Evolutionary conservation across 1,140 invertebrate genomes (phyloP).

Genomic region (Formica selysi): DNA sequence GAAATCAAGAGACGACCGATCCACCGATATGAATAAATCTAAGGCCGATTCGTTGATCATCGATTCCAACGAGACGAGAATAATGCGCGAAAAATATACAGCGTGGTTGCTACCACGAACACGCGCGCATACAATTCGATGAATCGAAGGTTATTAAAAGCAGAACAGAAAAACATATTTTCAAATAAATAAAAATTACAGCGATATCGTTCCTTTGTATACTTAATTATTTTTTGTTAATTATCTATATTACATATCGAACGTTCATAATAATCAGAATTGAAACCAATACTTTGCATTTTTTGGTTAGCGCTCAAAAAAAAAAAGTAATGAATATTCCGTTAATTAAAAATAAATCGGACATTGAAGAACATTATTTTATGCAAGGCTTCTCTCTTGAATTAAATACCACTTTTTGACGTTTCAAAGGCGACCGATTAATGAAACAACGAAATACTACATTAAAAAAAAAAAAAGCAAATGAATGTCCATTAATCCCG

Average conservation of each 20-base stretch:
- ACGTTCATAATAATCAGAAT: neutral
- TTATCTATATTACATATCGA: slow-evolving; percentile 6
- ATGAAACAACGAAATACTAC: neutral
- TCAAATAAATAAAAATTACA: neutral
- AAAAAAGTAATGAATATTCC: neutral
- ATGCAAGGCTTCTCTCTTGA: too few relatives aligned
- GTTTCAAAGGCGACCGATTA: neutral
- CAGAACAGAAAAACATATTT: neutral
- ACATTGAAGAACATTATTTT: slow-evolving; percentile 15
- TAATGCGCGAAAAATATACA: slow-evolving; percentile 33
- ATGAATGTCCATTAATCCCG: slow-evolving; percentile 5
- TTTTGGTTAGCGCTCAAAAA: neutral
- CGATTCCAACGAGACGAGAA: slow-evolving; percentile 22
- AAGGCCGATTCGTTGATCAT: slow-evolving; percentile 24
- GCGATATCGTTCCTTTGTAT: too few relatives aligned
- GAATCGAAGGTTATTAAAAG: neutral
- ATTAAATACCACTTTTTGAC: neutral
- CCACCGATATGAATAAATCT: slow-evolving; percentile 42
- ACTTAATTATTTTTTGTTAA: slow-evolving; percentile 18
- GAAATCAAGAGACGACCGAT: slow-evolving; percentile 18
- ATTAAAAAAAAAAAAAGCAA: neutral
- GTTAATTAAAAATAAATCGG: slow-evolving; percentile 24
- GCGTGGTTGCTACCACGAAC: neutral
- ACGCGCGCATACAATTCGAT: neutral
- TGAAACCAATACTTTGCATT: slow-evolving; percentile 5